Base-by-base conservation (phyloP, 1,140 invertebrate species). In the Drosophila takahashii region DNA sequence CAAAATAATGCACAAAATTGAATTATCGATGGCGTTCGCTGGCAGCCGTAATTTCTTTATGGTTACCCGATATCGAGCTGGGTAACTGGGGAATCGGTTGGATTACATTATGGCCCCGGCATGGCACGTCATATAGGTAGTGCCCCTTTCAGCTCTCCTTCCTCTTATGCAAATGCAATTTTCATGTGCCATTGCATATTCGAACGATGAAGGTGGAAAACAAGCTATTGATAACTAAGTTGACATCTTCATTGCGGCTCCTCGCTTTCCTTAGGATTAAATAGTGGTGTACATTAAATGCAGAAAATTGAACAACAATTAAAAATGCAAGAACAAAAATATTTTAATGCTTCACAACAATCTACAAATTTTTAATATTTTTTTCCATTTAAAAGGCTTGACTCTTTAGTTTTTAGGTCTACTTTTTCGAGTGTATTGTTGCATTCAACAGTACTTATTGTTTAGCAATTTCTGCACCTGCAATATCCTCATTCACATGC, bases 1-100 rank as follows among this genome's bases (percentile, higher is more conserved):
- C 84, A 77, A 89, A 89, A 89, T 89, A 89, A 89, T 89, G 84
- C 84, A 89, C 77, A 84, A 84, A 89, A 89, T 89, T 89, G 84
- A 89, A 89, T 89, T 89, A 89, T 89, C 84, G 84, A 89, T 89
- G 84, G 47, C 50, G 51, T 36, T 70, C 32, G 69, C 59, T 48
- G 27, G 48, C 62, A 70, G 79, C 83, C 58, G 76, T 89, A 89
- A 89, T 84, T 89, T 80, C 84, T 89, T 89, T 89, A 89, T 79
- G 84, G 79, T 80, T 74, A 89, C 67, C 81, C 79, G 36, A 69
- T 50, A 69, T 42, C 60, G 60, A 62, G 50, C 41, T 13, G 27
- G 66, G 41, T 44, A 65, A 29, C 70, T 45, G 70, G 47, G 53
- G 47, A 57, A 53, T 70, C 51, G 48, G 48, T 22, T 15, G 34